These are phyloP conservation scores for Callithrix jacchus DNA, from an alignment of 2,113 vertebrate species.

Conservation along the genomic window DNA sequence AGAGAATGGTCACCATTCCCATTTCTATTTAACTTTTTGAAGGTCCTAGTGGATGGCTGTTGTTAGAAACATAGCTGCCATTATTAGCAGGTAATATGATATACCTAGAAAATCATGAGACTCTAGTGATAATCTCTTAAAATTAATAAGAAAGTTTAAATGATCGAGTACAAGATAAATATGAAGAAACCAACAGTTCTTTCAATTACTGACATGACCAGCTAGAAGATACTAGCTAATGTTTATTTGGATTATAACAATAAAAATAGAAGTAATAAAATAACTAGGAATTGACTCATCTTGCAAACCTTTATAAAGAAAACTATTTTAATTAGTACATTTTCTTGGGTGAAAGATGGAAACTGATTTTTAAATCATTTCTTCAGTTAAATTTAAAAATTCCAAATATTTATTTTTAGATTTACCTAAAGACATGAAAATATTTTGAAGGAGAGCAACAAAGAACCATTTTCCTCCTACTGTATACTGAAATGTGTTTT, in stretches of 20 bases:
- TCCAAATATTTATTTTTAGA: neutral
- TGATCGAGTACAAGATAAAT: neutral
- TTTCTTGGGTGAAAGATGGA: neutral
- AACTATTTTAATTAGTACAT: constrained; percentile 20
- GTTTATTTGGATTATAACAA: neutral
- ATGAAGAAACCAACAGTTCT: neutral
- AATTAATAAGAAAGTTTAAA: constrained; percentile 28
- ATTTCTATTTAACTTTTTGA: neutral
- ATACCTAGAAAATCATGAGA: neutral
- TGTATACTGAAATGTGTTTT: neutral
- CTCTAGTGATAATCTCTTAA: neutral
- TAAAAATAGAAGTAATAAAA: neutral
- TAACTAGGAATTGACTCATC: neutral
- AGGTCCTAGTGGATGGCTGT: neutral
- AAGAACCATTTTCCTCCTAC: neutral
- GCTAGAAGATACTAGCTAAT: neutral
- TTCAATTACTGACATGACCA: neutral
- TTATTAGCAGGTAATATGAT: neutral
- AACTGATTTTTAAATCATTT: constrained; percentile 23
- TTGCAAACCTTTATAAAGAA: neutral
- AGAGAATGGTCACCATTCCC: neutral
- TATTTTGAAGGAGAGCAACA: neutral
- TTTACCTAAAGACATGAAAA: constrained; percentile 3
- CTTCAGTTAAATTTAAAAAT: constrained; percentile 30
- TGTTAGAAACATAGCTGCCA: neutral